Base-by-base conservation (phyloP, 2,888 invertebrate species). In the Torymus aiolomorphi region DNA sequence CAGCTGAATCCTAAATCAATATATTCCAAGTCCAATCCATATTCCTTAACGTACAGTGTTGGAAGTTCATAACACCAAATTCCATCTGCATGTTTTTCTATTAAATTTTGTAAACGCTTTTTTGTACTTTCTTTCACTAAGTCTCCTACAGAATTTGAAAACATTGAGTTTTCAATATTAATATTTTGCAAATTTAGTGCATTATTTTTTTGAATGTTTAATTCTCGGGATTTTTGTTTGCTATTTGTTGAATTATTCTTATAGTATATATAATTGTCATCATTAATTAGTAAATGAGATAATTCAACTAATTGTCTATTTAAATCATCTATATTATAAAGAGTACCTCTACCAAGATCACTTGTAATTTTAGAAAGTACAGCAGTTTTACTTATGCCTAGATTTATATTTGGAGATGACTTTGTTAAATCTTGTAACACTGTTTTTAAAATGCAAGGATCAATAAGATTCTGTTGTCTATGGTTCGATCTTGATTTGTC, bases 51-150 rank as follows among this genome's bases (percentile, higher is more conserved):
- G 80, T 87, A 90, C 18, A 84, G 66, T 2, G 82, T 76, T 0
- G 89, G 88, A 10, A 90, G 76, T 0, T 90, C 85, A 0, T 87
- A 84, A 65, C 89, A 89, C 86, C 86, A 87, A 52, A 90, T 88
- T 0, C 90, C 90, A 2, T 88, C 77, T 1, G 86, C 84, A 83
- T 87, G 49, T 67, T 87, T 86, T 52, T 84, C 71, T 5, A 89
- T 83, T n/a, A 90, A 82, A 31, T 87, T 84, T 59, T 85, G 70
- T 10, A 90, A 81, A 49, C 87, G 84, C 12, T 12, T 12, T 77
- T 82, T 85, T 1, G 82, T 83, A 70, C 82, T 86, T 0, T 85
- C 80, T 42, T 76, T 85, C 5, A 90, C 51, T 2, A 80, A 66
- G 4, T 54, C 57, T 67, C 52, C 12, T 1, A 61, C n/a, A 5